Evolutionary conservation across 2,113 vertebrate species (phyloP), one percentile per base, ranked within the genome.

Genomic region (Archocentrus centrarchus): DNA sequence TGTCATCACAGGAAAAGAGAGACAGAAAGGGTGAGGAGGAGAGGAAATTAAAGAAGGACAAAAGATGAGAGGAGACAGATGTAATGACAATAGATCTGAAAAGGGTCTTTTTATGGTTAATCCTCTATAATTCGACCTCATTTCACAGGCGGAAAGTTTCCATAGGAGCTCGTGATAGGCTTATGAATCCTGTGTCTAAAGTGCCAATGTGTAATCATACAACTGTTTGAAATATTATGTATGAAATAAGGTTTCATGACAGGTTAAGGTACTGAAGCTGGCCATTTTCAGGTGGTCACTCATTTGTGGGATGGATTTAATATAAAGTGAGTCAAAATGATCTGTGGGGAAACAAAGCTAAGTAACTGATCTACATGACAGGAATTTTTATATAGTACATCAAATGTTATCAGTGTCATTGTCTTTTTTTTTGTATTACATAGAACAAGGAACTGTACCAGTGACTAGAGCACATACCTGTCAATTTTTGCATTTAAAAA

Each of bases 41-140:
- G 55, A 92, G 85, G 84, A 92, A 91, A 90, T 89, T 82, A 87
- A 93, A 91, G 80, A 62, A 76, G 83, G 82, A 92, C 87, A 93
- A 90, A 89, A 24, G 76, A 80, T 79, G 73, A 85, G 82, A 76
- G 59, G 37, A 84, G 82, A 85, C 89, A 90, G 86, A 83, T 86
- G 82, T 90, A 88, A 44, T 70, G 80, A 91, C 91, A 91, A 88
- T 87, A 73, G 68, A 92, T 59, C 3, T 76, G 82, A 84, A 75
- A 7, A 73, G 84, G 91, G 86, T 84, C 86, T 79, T 59, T 91
- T 86, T 86, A 75, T 80, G 86, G 89, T 82, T 93, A 86, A 92
- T 90, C 81, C 68, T n/a, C 61, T 41, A 63, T 87, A 92, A 91
- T 85, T 85, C 77, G 53, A 87, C 66, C n/a, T 79, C 77, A 83